These are phyloP conservation scores for Dermatophagoides farinae DNA, from an alignment of 1,140 invertebrate genomes.

Conservation along the genomic window DNA sequence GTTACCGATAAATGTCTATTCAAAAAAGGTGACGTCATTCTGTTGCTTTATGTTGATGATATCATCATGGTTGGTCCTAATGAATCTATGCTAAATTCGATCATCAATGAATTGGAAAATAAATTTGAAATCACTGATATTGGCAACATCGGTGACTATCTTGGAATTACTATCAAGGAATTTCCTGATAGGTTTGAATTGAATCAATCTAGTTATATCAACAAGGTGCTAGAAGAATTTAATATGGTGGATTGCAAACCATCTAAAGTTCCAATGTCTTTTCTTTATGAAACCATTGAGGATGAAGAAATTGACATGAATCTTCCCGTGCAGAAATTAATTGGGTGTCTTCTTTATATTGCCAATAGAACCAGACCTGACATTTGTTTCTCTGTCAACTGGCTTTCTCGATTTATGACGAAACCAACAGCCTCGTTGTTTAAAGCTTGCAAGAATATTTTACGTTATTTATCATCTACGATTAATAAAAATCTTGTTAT, in stretches of 20 bases:
- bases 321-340: neutral
- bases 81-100: neutral
- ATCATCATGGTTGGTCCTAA: neutral
- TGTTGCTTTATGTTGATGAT: neutral
- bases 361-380: conserved; percentile 13
- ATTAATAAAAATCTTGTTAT: neutral
- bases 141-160: neutral
- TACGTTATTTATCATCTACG: conserved; percentile 22
- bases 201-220: neutral
- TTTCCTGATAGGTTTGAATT: neutral
- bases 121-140: conserved; percentile 7
- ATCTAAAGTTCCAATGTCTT: neutral
- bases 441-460: conserved; percentile 18
- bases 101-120: neutral
- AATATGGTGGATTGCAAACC: neutral
- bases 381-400: neutral
- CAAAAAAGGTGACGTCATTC: neutral
- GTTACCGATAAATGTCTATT: neutral
- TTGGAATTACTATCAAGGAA: conserved; percentile 9
- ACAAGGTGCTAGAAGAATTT: neutral
- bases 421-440: conserved; percentile 17
- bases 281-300: neutral
- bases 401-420: conserved; percentile 7
- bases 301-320: neutral
- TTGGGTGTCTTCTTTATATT: conserved; percentile 4